A percentile compares a stretch with the other conserved stretches of the same genome.
phyloP scores from a whole-genome alignment of 2,797 vertebrate genomes.

The Siniperca scherzeri region DNA sequence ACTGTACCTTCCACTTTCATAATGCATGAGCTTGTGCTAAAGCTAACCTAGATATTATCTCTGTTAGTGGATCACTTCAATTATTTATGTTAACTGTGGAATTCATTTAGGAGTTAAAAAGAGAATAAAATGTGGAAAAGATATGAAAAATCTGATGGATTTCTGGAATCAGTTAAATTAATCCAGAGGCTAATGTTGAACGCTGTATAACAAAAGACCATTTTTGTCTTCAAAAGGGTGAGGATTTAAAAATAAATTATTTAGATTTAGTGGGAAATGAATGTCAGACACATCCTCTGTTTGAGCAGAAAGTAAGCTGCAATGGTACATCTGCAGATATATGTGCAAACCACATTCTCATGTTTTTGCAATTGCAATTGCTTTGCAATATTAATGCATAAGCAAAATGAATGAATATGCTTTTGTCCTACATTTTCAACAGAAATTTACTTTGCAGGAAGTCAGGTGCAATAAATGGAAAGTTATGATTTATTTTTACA shows the following conservation, averaged over 20 bases:
- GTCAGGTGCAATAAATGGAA: slow-evolving; percentile 69
- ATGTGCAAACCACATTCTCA: slow-evolving; percentile 31
- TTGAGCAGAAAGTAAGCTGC: slow-evolving; percentile 39
- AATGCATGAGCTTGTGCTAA: slow-evolving; percentile 73
- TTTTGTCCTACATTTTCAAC: slow-evolving; percentile 18
- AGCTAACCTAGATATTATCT: slow-evolving; percentile 61
- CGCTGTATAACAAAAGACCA: not conserved
- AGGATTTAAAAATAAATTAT: slow-evolving; percentile 21
- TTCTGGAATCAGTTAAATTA: not conserved
- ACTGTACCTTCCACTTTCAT: slow-evolving; percentile 74
- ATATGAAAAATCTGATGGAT: slow-evolving; percentile 11
- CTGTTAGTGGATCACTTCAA: slow-evolving; percentile 50
- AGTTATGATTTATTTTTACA: slow-evolving; percentile 53
- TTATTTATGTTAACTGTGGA: slow-evolving; percentile 54
- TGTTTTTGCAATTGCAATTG: slow-evolving; percentile 14
- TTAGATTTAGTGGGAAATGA: slow-evolving; percentile 16
- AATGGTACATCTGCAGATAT: slow-evolving; percentile 50
- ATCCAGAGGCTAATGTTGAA: not conserved
- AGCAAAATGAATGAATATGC: not conserved
- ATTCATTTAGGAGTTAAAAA: slow-evolving; percentile 40
- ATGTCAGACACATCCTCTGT: slow-evolving; percentile 58
- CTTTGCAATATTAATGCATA: slow-evolving; percentile 4
- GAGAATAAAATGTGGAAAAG: slow-evolving; percentile 3
- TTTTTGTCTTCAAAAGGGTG: slow-evolving; percentile 2
- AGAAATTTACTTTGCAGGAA: slow-evolving; percentile 48